Evolutionary conservation across 2,888 invertebrate species (phyloP).

Genomic region (Hirtodrosophila confusa): DNA sequence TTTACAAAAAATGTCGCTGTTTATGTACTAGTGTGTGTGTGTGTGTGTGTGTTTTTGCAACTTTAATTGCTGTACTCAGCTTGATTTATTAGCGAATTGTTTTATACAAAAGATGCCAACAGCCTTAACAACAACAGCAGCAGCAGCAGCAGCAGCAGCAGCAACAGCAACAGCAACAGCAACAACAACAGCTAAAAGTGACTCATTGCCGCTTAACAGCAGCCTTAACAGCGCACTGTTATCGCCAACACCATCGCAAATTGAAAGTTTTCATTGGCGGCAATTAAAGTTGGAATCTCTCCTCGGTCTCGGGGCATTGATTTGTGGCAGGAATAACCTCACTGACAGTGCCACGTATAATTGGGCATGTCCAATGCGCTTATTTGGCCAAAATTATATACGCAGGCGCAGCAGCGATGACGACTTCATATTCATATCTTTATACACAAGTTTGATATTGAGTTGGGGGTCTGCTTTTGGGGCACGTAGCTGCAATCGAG

Average conservation of each 20-base stretch:
- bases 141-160: conserved; percentile 31
- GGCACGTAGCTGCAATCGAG: conserved; percentile 56
- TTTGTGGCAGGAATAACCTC: conserved; percentile 48
- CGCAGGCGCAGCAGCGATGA: conserved; percentile 43
- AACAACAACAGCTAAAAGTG: conserved; percentile 51
- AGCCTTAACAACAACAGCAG: conserved; percentile 43
- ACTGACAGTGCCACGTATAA: conserved; percentile 42
- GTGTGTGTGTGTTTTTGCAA: conserved; percentile 64
- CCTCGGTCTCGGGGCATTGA: conserved; percentile 45
- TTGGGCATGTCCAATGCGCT: conserved; percentile 73
- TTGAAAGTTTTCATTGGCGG: conserved; percentile 62
- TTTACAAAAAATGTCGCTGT: conserved; percentile 56
- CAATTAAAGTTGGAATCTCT: conserved; percentile 61
- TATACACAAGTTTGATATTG: conserved; percentile 20
- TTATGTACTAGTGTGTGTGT: conserved; percentile 36
- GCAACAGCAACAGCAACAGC: conserved; percentile 14
- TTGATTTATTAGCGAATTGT: conserved; percentile 80
- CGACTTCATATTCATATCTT: conserved; percentile 58
- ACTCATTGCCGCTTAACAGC: conserved; percentile 55
- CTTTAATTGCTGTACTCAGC: conserved; percentile 79
- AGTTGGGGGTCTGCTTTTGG: conserved; percentile 10
- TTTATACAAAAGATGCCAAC: conserved; percentile 69
- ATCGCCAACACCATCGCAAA: conserved; percentile 74
- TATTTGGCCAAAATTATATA: conserved; percentile 76
- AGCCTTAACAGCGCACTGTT: conserved; percentile 63